Conservation (phyloP, 1,140 invertebrate species). For the Apolygus lucorum region DNA sequence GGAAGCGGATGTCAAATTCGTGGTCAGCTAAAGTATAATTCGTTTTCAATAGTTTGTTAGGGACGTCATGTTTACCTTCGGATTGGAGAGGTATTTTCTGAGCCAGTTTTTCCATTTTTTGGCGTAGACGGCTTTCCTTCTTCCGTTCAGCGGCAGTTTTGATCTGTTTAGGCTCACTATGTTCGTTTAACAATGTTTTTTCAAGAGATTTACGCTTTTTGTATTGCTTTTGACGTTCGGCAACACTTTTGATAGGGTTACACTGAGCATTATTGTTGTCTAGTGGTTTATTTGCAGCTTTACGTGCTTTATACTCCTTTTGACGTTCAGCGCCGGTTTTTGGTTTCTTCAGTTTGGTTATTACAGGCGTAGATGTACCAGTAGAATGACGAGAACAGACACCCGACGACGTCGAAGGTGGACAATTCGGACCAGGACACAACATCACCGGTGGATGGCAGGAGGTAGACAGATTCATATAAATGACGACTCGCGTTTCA, state of each 20-base stretch:
- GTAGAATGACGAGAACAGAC: background rate
- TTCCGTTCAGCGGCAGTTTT: constrained; percentile 8
- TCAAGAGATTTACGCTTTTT: background rate
- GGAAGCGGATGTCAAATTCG: background rate
- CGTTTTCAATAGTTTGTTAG: background rate
- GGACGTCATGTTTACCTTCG: background rate
- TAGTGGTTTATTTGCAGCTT: background rate
- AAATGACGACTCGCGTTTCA: background rate
- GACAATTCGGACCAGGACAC: background rate
- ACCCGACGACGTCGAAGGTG: background rate
- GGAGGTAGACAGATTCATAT: background rate
- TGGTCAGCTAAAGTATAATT: background rate
- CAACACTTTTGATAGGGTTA: background rate
- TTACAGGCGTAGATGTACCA: background rate
- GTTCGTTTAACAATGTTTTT: background rate
- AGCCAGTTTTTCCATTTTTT: background rate
- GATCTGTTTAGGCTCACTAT: background rate
- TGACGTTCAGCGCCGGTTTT: background rate
- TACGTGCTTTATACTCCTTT: background rate
- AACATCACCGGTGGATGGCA: background rate
- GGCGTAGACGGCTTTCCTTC: background rate
- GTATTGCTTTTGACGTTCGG: background rate
- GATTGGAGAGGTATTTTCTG: background rate
- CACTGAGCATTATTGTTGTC: background rate
- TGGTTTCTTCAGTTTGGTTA: background rate